Evolutionary conservation across 2,113 vertebrate genomes (phyloP).

Genomic region (Damaliscus lunatus): DNA sequence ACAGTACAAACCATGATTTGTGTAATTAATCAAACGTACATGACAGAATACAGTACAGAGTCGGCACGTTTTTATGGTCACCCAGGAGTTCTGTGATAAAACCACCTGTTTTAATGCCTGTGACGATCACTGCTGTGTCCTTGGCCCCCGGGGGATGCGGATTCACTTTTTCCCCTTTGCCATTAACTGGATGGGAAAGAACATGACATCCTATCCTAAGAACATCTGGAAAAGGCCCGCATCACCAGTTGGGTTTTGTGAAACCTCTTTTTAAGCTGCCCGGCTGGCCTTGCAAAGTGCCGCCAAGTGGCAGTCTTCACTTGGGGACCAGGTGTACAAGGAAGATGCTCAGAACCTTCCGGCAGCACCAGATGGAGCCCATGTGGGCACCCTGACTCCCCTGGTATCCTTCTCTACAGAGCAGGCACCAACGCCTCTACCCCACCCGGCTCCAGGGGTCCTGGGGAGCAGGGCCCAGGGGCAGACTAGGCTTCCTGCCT

Average conservation of each 20-base stretch:
- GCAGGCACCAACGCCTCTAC: neutral
- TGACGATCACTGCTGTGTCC: neutral
- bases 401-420: neutral
- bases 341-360: neutral
- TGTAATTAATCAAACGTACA: neutral
- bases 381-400: too few relatives aligned
- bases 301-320: too few relatives aligned
- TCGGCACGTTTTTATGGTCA: too few relatives aligned
- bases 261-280: neutral
- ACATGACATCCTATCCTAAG: rapidly evolving
- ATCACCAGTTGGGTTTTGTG: rapidly evolving
- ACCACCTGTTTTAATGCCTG: neutral
- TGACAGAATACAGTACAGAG: rapidly evolving
- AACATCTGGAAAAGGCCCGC: neutral
- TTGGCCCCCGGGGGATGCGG: rapidly evolving
- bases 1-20: rapidly evolving
- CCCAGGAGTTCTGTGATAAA: neutral
- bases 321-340: too few relatives aligned
- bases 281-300: neutral
- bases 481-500: neutral
- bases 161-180: neutral
- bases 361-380: neutral
- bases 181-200: neutral
- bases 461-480: neutral
- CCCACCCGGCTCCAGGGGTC: neutral